These are phyloP conservation scores for Hypomesus transpacificus DNA, from an alignment of 2,113 vertebrate species.

Conservation along the genomic window DNA sequence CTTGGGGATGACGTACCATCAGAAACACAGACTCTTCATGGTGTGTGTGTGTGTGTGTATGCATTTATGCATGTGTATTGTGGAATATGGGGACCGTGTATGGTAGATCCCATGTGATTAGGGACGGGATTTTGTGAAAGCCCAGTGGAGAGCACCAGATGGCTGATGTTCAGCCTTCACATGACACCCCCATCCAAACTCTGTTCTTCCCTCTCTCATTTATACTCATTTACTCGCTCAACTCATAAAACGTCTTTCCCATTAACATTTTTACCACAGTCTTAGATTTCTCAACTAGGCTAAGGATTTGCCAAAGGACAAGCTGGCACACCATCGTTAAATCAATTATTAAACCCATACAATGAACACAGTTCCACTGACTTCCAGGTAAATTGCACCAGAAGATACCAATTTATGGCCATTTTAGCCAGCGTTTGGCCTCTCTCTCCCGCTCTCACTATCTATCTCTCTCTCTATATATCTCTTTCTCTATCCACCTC, in stretches of 20 bases:
- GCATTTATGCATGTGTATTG: slow-evolving; percentile 13
- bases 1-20: too few relatives aligned
- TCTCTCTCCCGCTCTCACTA: background rate
- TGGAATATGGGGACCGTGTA: background rate
- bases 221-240: slow-evolving; percentile 16
- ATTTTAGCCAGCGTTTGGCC: background rate
- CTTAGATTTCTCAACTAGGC: too few relatives aligned
- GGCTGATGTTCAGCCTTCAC: slow-evolving; percentile 25
- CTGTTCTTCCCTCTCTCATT: slow-evolving; percentile 16
- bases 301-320: too few relatives aligned
- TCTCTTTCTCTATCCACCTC: slow-evolving; percentile 4
- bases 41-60: slow-evolving; percentile 7
- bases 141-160: slow-evolving; percentile 39
- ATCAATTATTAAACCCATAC: too few relatives aligned
- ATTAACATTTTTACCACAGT: too few relatives aligned
- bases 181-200: slow-evolving; percentile 23
- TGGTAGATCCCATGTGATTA: slow-evolving; percentile 26
- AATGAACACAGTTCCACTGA: too few relatives aligned
- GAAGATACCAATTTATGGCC: too few relatives aligned
- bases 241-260: too few relatives aligned
- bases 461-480: slow-evolving; percentile 2
- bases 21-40: background rate
- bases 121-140: slow-evolving; percentile 38
- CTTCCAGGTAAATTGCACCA: too few relatives aligned
- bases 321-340: too few relatives aligned